These are phyloP conservation scores for Macrophya alboannulata DNA, from an alignment of 2,888 invertebrate genomes.

Conservation along the genomic window DNA sequence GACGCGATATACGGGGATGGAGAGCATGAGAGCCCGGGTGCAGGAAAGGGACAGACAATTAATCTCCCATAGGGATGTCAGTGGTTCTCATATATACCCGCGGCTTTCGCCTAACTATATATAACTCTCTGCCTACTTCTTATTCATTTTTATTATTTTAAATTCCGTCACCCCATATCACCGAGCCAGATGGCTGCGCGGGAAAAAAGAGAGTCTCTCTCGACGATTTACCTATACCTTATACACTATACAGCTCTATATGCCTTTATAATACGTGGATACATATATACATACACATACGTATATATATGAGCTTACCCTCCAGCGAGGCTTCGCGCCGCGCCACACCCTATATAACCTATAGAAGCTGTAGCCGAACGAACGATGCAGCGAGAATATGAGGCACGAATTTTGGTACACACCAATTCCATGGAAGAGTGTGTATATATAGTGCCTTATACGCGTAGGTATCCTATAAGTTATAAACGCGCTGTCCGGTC, in stretches of 20 bases:
- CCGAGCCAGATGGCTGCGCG: constrained; percentile 3
- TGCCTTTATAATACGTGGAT: no score
- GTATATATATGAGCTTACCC: background rate
- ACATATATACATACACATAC: no score
- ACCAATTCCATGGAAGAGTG: background rate
- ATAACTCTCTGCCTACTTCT: background rate
- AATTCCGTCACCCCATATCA: constrained; percentile 36
- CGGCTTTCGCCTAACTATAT: background rate
- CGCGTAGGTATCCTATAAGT: constrained; percentile 46
- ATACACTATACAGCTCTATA: background rate
- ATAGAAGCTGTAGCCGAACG: background rate
- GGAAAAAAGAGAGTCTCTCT: background rate
- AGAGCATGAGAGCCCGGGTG: constrained; percentile 20
- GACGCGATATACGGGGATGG: constrained; percentile 10
- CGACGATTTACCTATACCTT: background rate
- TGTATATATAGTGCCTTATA: background rate
- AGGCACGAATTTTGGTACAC: constrained; percentile 32
- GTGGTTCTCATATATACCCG: constrained; percentile 7
- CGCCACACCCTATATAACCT: constrained; percentile 18
- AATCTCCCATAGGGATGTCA: constrained; percentile 54
- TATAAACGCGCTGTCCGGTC: constrained; percentile 51
- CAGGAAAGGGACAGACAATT: constrained; percentile 53
- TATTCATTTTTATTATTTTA: constrained; percentile 41
- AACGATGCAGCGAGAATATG: constrained; percentile 15
- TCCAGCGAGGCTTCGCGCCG: constrained; percentile 6